A percentile compares a stretch with the other conserved stretches of the same genome.
Conservation (phyloP, 2,113 vertebrate genomes). For the Smithornis capensis region DNA sequence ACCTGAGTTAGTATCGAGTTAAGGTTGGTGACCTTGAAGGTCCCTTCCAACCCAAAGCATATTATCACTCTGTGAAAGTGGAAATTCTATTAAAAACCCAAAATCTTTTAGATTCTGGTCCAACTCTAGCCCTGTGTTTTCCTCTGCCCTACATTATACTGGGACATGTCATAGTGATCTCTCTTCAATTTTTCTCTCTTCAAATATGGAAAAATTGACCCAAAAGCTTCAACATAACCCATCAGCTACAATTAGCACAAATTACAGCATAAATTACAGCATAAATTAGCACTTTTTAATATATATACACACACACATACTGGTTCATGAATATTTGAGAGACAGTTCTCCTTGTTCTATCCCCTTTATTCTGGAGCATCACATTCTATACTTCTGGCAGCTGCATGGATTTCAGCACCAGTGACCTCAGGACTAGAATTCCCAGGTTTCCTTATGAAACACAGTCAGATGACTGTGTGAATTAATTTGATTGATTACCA, state of each 20-base stretch:
- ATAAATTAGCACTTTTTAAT: not conserved
- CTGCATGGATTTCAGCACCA: not conserved
- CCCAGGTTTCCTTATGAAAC: constrained; percentile 12
- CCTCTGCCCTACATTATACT: not conserved
- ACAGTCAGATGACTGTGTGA: not conserved
- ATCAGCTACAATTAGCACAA: not conserved
- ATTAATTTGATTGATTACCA: constrained; percentile 5
- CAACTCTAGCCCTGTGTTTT: not conserved
- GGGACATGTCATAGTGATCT: not conserved
- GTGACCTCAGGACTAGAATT: not conserved
- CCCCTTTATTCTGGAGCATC: not conserved
- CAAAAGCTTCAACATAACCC: not conserved
- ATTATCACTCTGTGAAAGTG: too few species aligned
- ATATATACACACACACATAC: too few species aligned
- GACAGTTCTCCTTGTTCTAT: not conserved
- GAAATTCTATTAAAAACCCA: not conserved
- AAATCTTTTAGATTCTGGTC: not conserved
- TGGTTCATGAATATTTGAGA: not conserved
- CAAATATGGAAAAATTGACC: not conserved
- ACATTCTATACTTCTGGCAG: not conserved
- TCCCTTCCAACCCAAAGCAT: too few species aligned
- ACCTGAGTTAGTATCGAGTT: not conserved
- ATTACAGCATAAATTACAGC: too few species aligned
- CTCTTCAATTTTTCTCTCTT: not conserved
- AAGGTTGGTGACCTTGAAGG: not conserved